phyloP scores from a whole-genome alignment of 2,888 invertebrate genomes.

The Athripsodes cinereus region DNA sequence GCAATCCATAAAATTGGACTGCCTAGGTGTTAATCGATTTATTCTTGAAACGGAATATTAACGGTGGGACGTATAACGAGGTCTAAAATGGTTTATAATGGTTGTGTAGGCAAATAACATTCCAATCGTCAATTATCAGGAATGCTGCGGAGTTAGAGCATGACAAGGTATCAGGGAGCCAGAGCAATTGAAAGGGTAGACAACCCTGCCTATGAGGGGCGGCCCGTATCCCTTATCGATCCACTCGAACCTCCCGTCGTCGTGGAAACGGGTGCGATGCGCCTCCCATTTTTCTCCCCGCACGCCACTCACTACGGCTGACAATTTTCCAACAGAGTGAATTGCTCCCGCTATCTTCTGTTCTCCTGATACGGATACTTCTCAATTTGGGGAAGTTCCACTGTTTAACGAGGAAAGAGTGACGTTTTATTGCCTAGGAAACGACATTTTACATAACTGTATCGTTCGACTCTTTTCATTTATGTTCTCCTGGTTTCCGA shows the following conservation, averaged over 20 bases:
- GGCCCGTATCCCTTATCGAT: slow-evolving; percentile 15
- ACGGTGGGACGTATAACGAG: too few relatives aligned
- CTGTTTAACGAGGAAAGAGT: not conserved
- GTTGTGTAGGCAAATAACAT: too few relatives aligned
- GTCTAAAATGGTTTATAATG: too few relatives aligned
- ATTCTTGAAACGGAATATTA: too few relatives aligned
- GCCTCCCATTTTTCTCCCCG: slow-evolving; percentile 12
- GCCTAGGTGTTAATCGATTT: too few relatives aligned
- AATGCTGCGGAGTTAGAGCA: slow-evolving; percentile 16
- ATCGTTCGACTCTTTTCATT: not conserved
- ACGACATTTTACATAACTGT: not conserved
- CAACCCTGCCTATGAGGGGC: slow-evolving; percentile 3
- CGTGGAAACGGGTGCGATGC: slow-evolving; percentile 19
- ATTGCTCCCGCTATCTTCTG: slow-evolving; percentile 3
- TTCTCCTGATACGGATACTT: slow-evolving; percentile 1
- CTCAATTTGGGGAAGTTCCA: slow-evolving; percentile 6
- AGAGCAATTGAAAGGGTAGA: slow-evolving; percentile 10
- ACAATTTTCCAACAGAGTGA: not conserved
- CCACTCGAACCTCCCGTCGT: slow-evolving; percentile 18
- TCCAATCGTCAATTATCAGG: slow-evolving; percentile 7
- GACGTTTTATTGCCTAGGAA: not conserved
- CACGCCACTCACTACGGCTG: not conserved
- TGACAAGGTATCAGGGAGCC: slow-evolving; percentile 10
- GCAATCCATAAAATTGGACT: too few relatives aligned
- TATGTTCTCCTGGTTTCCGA: not conserved